Evolutionary conservation across 2,888 invertebrate genomes (phyloP).

Genomic region (Melanophora roralis): DNA sequence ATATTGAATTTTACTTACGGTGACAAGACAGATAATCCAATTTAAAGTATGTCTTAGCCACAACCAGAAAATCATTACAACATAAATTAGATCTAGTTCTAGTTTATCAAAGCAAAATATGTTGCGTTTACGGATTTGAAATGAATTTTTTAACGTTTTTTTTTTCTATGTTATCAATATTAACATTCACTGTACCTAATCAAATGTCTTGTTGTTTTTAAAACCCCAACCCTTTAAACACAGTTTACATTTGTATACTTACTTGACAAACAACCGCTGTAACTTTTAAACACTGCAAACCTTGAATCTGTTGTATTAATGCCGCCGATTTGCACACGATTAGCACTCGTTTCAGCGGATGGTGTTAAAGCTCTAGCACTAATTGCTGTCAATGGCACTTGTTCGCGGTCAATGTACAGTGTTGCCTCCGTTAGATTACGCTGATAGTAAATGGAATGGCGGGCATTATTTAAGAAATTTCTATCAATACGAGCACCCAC

Average conservation of each 20-base stretch:
- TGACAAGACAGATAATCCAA: no score
- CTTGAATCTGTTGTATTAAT: conserved; percentile 90
- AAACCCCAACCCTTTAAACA: background rate
- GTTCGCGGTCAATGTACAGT: conserved; percentile 86
- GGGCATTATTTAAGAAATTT: conserved; percentile 87
- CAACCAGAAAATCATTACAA: no score
- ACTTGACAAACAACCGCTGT: conserved; percentile 94
- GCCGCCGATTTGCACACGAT: conserved; percentile 92
- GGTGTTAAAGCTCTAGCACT: conserved; percentile 84
- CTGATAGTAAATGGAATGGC: conserved; percentile 85
- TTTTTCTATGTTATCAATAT: no score
- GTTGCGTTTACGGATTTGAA: no score
- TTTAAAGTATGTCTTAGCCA: no score
- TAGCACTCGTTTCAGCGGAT: conserved; percentile 82
- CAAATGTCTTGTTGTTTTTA: background rate
- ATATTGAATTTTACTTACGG: no score
- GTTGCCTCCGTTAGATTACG: conserved; percentile 85
- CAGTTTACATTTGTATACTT: conserved; percentile 74
- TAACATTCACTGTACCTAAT: background rate
- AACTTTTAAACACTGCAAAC: conserved; percentile 89
- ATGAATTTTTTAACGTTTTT: no score
- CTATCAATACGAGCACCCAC: conserved; percentile 86
- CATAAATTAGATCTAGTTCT: no score
- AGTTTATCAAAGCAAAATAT: no score
- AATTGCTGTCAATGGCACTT: conserved; percentile 83